Evolutionary conservation across 1,140 invertebrate genomes (phyloP).

Genomic region (Calephelis virginiensis): DNA sequence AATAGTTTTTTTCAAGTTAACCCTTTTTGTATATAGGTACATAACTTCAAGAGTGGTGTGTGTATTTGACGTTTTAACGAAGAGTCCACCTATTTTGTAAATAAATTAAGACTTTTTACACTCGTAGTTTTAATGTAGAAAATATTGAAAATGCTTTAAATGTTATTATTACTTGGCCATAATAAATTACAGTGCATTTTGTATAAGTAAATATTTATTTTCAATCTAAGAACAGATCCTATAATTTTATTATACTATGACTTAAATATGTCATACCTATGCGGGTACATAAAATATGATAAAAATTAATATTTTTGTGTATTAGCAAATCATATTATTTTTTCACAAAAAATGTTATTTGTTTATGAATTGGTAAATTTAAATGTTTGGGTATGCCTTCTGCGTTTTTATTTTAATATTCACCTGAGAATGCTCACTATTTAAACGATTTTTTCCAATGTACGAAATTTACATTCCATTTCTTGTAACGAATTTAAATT

Average conservation of each 20-base stretch:
- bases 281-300: neutral
- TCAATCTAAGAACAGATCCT: neutral
- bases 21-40: constrained; percentile 16
- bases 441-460: neutral
- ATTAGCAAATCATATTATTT: too few species aligned
- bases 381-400: too few species aligned
- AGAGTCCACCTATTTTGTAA: constrained; percentile 78
- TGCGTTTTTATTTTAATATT: neutral
- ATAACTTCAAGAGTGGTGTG: constrained; percentile 53
- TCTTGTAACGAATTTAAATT: neutral
- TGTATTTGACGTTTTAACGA: constrained; percentile 70
- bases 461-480: constrained; percentile 8
- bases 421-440: neutral
- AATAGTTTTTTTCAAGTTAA: constrained; percentile 28
- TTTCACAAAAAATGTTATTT: too few species aligned
- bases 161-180: constrained; percentile 62
- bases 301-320: too few species aligned
- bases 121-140: constrained; percentile 53
- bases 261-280: neutral
- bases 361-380: too few species aligned
- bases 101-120: constrained; percentile 71
- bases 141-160: constrained; percentile 61
- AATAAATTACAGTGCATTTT: constrained; percentile 35
- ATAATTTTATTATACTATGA: too few species aligned
- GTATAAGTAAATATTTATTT: constrained; percentile 12